phyloP scores from a whole-genome alignment of 2,113 vertebrate species.

The Coptodon bakossiorum region DNA sequence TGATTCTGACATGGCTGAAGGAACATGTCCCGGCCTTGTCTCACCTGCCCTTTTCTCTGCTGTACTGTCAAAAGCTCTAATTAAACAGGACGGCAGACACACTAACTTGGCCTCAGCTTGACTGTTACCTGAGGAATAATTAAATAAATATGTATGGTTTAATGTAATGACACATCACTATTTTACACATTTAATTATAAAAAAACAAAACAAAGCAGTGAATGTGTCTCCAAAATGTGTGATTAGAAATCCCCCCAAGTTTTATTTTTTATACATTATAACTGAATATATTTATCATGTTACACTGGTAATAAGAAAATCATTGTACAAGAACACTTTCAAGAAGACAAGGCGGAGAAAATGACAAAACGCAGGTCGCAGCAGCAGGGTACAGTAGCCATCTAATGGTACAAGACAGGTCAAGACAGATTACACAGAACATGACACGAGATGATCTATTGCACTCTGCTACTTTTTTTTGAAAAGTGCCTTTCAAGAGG shows the following conservation, averaged over 20 bases:
- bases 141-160: neutral
- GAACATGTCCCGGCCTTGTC: neutral
- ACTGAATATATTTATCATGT: neutral
- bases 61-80: neutral
- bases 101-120: neutral
- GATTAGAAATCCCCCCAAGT: neutral
- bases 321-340: neutral
- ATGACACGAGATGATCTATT: constrained; percentile 31
- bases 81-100: neutral
- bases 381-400: neutral
- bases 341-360: neutral
- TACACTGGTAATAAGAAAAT: neutral
- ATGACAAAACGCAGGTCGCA: neutral
- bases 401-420: constrained; percentile 10
- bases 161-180: neutral
- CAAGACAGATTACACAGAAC: constrained; percentile 17
- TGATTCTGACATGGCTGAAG: neutral
- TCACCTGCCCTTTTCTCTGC: neutral
- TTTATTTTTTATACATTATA: neutral
- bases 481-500: constrained; percentile 16
- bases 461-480: neutral
- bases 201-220: neutral
- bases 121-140: neutral
- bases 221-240: neutral
- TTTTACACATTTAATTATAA: neutral